Base-by-base conservation (phyloP, 1,140 invertebrate species). In the Drosophila kohkoa region DNA sequence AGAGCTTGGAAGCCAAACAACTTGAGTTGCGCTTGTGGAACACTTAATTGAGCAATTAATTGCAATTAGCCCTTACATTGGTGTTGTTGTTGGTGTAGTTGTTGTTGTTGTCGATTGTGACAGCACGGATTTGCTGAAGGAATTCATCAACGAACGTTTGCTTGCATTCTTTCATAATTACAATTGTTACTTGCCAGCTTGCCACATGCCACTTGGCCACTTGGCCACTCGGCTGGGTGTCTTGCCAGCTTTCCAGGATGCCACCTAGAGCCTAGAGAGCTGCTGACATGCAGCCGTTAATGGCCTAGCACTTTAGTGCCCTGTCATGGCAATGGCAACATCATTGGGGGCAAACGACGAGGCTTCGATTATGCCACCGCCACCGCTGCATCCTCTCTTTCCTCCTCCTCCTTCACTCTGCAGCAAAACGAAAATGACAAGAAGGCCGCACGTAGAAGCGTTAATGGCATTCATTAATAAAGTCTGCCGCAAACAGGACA, bases 391-490 rank as follows among this genome's bases (percentile, higher is more conserved):
- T 45, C 43, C 13, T 45, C 43, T 0, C n/a, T 45, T 1, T n/a
- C 43, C 43, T n/a, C 43, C 15, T 11, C 43, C 43, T 45, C 43
- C 13, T 11, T 4, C 43, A 4, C 43, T 15, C 43, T 20, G 7
- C n/a, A 48, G n/a, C n/a, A 2, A 7, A 7, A 16, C 8, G 15
- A 38, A 41, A 57, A 55, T 54, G 68, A 62, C 62, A 70, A 70
- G 43, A 41, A 55, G 28, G 68, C 51, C 62, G 46, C 68, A 60
- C 67, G 73, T 75, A 59, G 46, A n/a, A 57, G 11, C 60, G 46
- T 66, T 76, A 76, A 76, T 72, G 72, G 67, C 60, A 65, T 71
- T 76, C 67, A 71, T 76, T 71, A 70, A 70, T 71, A 75, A 64
- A 43, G 48, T 49, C 63, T 16, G 38, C 55, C 10, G 46, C 16